Conservation (phyloP, 2,113 vertebrate species). For the Hippoglossus stenolepis region DNA sequence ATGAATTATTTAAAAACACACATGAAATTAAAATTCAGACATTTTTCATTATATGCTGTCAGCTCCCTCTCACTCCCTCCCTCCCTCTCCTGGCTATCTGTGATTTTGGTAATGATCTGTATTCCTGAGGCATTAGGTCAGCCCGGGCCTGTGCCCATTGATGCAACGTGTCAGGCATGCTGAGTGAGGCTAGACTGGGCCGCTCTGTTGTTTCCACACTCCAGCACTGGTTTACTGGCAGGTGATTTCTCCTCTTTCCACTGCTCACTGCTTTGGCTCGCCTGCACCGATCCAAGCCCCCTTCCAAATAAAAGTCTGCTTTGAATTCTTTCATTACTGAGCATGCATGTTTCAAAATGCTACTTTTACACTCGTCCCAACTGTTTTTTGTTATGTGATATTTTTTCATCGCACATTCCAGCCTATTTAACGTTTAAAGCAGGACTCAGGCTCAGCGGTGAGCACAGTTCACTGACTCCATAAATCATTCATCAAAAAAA, state of each 20-base stretch:
- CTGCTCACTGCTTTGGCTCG: not conserved
- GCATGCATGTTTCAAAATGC: not conserved
- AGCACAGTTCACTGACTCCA: conserved; percentile 54
- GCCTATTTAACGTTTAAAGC: conserved; percentile 59
- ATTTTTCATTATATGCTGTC: conserved; percentile 49
- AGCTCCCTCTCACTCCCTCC: conserved; percentile 40
- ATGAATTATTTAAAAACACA: conserved; percentile 79
- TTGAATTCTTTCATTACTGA: conserved; percentile 2
- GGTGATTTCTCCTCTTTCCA: conserved; percentile 36
- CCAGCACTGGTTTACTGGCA: conserved; percentile 51
- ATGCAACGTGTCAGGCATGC: conserved; percentile 70
- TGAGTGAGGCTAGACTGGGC: conserved; percentile 59
- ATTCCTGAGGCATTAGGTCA: conserved; percentile 74
- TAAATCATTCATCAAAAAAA: conserved; percentile 73
- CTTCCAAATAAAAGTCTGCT: conserved; percentile 13
- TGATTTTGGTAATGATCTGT: conserved; percentile 74
- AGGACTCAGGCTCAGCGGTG: conserved; percentile 33
- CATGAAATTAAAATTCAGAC: conserved; percentile 72
- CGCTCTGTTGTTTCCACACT: conserved; percentile 50
- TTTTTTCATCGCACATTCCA: conserved; percentile 40
- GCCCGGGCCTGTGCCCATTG: conserved; percentile 65
- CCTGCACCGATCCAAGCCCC: not conserved
- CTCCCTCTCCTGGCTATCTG: conserved; percentile 35
- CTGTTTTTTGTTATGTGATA: conserved; percentile 18
- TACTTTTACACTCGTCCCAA: not conserved